Percentiles rank a stretch among this genome's conserved stretches.
These are phyloP conservation scores for Rhagonycha fulva DNA, from an alignment of 2,888 invertebrate species.

Conservation along the genomic window DNA sequence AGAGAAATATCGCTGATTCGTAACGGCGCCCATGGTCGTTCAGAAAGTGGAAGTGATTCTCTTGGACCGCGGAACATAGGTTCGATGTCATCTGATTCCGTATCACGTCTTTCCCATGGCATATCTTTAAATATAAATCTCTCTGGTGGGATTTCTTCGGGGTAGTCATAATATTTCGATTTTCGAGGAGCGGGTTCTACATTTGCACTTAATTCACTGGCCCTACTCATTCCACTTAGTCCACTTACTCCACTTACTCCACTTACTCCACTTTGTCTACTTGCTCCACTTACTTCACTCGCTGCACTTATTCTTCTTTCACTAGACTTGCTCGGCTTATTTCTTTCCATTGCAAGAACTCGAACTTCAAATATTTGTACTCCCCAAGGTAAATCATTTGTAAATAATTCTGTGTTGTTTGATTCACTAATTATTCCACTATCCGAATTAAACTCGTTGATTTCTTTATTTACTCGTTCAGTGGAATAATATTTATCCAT, in stretches of 20 bases:
- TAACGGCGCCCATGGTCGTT: slow-evolving; percentile 10
- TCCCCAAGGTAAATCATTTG: neutral
- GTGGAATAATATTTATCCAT: neutral
- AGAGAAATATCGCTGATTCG: slow-evolving; percentile 5
- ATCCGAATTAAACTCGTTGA: neutral
- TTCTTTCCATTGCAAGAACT: slow-evolving; percentile 7
- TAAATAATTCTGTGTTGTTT: neutral
- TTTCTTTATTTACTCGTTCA: neutral
- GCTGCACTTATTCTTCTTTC: neutral
- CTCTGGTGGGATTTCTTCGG: neutral
- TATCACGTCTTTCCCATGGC: neutral
- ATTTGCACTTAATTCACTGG: too few relatives aligned
- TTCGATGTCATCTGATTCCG: neutral
- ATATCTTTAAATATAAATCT: neutral
- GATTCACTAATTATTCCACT: neutral
- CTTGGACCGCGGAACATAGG: neutral
- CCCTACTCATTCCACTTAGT: too few relatives aligned
- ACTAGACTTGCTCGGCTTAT: neutral
- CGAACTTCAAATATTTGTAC: slow-evolving; percentile 5
- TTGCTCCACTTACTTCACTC: neutral
- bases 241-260: too few relatives aligned
- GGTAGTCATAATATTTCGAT: slow-evolving; percentile 8
- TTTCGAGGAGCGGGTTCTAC: neutral
- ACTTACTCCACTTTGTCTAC: too few relatives aligned
- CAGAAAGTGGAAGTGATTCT: neutral